A percentile compares a stretch with the other conserved stretches of the same genome.
Evolutionary conservation across 2,797 vertebrate species (phyloP).

Genomic region (Microctenopoma steveboyesi): DNA sequence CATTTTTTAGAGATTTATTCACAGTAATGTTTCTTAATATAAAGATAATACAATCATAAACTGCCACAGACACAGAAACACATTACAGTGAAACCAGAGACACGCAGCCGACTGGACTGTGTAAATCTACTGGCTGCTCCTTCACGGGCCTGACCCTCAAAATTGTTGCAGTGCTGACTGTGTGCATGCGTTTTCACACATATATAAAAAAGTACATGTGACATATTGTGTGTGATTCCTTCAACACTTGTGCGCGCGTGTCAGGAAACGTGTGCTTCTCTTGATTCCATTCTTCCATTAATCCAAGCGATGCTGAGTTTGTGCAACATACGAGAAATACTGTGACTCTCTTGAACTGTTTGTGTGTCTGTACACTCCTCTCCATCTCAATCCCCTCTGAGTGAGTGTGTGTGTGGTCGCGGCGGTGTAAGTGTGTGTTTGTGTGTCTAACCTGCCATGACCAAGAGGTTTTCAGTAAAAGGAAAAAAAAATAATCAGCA

Average conservation of each 20-base stretch:
- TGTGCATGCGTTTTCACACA: constrained; percentile 17
- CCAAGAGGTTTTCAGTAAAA: constrained; percentile 72
- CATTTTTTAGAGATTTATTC: too few relatives aligned
- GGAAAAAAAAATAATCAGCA: constrained; percentile 72
- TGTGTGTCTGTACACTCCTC: constrained; percentile 26
- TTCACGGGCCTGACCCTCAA: constrained; percentile 14
- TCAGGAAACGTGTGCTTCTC: constrained; percentile 52
- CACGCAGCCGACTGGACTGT: neutral
- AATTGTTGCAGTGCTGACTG: constrained; percentile 22
- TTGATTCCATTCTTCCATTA: constrained; percentile 63
- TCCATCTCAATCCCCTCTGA: constrained; percentile 27
- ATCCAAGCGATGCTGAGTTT: constrained; percentile 75
- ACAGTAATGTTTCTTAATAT: neutral
- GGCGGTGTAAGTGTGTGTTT: constrained; percentile 7
- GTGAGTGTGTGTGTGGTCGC: constrained; percentile 15
- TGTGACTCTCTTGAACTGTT: constrained; percentile 46
- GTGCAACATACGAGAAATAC: constrained; percentile 61
- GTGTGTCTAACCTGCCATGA: constrained; percentile 64
- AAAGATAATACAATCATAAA: neutral
- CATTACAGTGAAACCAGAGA: neutral
- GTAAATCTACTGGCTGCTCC: constrained; percentile 16
- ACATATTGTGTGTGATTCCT: constrained; percentile 42
- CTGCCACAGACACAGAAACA: neutral
- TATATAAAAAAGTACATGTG: constrained; percentile 42
- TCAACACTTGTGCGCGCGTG: constrained; percentile 31